Base-by-base conservation (phyloP, 2,888 invertebrate species). In the Azorinus chamasolen region DNA sequence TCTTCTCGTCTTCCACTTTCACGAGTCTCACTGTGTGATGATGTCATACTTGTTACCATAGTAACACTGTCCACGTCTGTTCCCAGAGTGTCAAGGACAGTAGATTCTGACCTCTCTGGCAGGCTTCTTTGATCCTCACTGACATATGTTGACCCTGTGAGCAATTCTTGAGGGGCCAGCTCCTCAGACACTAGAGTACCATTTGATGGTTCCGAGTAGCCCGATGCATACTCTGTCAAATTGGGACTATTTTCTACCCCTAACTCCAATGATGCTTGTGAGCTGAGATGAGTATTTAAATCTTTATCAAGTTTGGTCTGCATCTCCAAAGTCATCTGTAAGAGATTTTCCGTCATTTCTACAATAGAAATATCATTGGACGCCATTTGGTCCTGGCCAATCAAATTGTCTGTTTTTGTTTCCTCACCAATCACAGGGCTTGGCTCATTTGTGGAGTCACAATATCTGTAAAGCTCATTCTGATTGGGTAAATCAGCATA, bases 341-440 rank as follows among this genome's bases (percentile, higher is more conserved):
- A 55, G 48, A 88, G 54, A 63, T 85, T 86, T 59, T 88, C 87
- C 20, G 88, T 84, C 86, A 88, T 86, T 76, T 88, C 84, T 58
- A 86, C 59, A 46, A 87, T 76, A 2, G 85, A 84, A 18, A 79
- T 77, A n/a, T 77, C 74, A 61, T 74, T 75, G 50, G 68, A 58
- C 54, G 77, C 46, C 6, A 24, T 46, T 16, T 63, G 22, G 24
- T 58, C 64, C 16, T 25, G 27, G 61, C 64, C 61, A 64, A 57
- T 68, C 68, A 72, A 43, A 75, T 78, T 81, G 41, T 45, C 45
- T 37, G 66, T 24, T 69, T 78, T 74, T 5, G 32, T 20, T 51
- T 75, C 71, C 37, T 66, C 69, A 70, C 69, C 73, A 63, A 70
- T 77, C 70, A 80, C 66, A 68, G 76, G 80, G 65, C 80, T 80